These are phyloP conservation scores for Sebastes minor DNA, from an alignment of 2,797 vertebrate genomes.

Conservation along the genomic window DNA sequence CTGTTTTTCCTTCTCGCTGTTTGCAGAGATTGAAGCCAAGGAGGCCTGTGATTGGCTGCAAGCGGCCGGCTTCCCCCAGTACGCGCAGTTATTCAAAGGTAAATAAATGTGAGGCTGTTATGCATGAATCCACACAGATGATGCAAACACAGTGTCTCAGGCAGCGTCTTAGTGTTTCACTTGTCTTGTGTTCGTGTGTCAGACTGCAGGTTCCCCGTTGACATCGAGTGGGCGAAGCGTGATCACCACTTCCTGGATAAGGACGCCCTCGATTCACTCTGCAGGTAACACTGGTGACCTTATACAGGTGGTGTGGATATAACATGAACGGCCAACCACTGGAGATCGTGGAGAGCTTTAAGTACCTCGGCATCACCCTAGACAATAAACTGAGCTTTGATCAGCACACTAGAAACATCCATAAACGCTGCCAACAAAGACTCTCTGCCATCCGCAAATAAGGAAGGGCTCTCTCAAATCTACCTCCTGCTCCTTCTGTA, in stretches of 20 bases:
- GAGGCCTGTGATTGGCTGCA: slow-evolving; percentile 91
- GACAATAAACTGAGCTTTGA: no score
- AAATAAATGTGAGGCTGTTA: slow-evolving; percentile 66
- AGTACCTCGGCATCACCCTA: no score
- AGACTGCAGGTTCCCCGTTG: slow-evolving; percentile 89
- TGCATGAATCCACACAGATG: not conserved
- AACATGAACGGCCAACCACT: no score
- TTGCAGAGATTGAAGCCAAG: slow-evolving; percentile 90
- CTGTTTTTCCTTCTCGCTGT: slow-evolving; percentile 53
- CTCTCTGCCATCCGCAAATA: no score
- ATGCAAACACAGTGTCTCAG: not conserved
- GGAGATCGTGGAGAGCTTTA: no score
- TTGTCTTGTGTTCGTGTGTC: slow-evolving; percentile 21
- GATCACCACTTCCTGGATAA: slow-evolving; percentile 90
- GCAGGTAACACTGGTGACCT: slow-evolving; percentile 81
- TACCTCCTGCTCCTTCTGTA: no score
- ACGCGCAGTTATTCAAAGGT: slow-evolving; percentile 90
- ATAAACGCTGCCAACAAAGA: no score
- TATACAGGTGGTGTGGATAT: no score
- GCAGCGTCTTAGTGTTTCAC: slow-evolving; percentile 2
- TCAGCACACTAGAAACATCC: no score
- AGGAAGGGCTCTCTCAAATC: no score
- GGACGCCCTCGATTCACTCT: slow-evolving; percentile 87
- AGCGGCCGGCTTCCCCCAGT: slow-evolving; percentile 91
- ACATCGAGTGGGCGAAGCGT: slow-evolving; percentile 82